Base-by-base conservation (phyloP, 2,888 invertebrate species). In the Noctua fimbriata region DNA sequence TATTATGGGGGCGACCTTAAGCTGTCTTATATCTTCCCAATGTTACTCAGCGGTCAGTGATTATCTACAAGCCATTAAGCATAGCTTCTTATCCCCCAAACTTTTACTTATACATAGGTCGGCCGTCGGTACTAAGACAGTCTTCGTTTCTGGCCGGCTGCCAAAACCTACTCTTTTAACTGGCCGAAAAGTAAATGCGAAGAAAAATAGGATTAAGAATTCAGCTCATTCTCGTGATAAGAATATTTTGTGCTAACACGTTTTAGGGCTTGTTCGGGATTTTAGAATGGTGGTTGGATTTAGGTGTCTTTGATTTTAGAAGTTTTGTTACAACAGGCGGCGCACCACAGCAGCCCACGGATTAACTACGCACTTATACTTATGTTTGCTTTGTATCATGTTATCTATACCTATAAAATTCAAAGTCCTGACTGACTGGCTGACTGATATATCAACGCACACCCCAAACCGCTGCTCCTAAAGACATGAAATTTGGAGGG, bases 161-260 rank as follows among this genome's bases (percentile, higher is more conserved):
- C 87, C 85, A 85, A 84, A 79, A 76, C 41, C 65, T 74, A 73
- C 69, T 32, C 49, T 60, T 60, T 55, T 66, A 83, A 76, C 76
- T 63, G 76, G 36, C 55, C 67, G 58, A 83, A 83, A 84, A 79
- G 70, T 71, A 87, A 83, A 87, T 70, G 73, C 67, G 70, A 76
- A 70, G 67, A 80, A 87, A 84, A 85, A 65, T 84, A 47, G 63
- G 69, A 84, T 84, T 84, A 84, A 76, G 75, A 76, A 87, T 85
- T 80, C 84, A 76, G 75, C 70, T 84, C 73, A 80, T 84, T 84
- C 84, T 80, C 41, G 73, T 73, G 80, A 69, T 80, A 73, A 28
- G 73, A 87, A 87, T 80, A 76, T 83, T 86, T 73, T 65, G 32
- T 79, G 52, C 14, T 65, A 79, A 85, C 65, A 75, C 72, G 66